phyloP scores from a whole-genome alignment of 2,113 vertebrate species.

The Pelecanus crispus region DNA sequence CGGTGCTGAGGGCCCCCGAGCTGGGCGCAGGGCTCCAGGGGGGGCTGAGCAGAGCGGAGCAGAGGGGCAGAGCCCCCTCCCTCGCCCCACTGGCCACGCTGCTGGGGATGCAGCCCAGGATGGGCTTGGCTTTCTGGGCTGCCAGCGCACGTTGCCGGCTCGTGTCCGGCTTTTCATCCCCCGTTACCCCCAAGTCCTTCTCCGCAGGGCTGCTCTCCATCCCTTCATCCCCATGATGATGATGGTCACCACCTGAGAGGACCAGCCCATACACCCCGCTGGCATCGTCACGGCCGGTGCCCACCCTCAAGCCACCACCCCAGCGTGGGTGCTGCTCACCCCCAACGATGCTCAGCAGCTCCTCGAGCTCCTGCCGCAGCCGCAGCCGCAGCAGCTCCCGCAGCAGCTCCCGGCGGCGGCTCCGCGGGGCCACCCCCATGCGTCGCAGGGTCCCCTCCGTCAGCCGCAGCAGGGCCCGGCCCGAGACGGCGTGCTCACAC shows the following conservation, averaged over 20 bases:
- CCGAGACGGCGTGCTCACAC: background rate
- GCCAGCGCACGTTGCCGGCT: too few relatives aligned
- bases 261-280: rapidly evolving
- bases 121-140: too few relatives aligned
- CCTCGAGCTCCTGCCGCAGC: background rate
- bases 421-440: background rate
- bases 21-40: too few relatives aligned
- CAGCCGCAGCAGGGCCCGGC: background rate
- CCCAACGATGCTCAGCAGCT: background rate
- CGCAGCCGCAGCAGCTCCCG: constrained; percentile 10
- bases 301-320: background rate
- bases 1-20: too few relatives aligned
- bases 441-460: background rate
- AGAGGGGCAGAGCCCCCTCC: too few relatives aligned
- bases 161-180: too few relatives aligned
- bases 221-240: too few relatives aligned
- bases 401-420: constrained; percentile 5
- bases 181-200: too few relatives aligned
- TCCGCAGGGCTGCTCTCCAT: too few relatives aligned
- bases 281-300: background rate
- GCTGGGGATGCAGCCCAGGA: too few relatives aligned
- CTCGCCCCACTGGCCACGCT: too few relatives aligned
- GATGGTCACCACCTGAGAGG: background rate
- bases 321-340: background rate
- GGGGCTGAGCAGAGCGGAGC: too few relatives aligned